phyloP scores from a whole-genome alignment of 2,797 vertebrate species.

The Anguilla obscura region DNA sequence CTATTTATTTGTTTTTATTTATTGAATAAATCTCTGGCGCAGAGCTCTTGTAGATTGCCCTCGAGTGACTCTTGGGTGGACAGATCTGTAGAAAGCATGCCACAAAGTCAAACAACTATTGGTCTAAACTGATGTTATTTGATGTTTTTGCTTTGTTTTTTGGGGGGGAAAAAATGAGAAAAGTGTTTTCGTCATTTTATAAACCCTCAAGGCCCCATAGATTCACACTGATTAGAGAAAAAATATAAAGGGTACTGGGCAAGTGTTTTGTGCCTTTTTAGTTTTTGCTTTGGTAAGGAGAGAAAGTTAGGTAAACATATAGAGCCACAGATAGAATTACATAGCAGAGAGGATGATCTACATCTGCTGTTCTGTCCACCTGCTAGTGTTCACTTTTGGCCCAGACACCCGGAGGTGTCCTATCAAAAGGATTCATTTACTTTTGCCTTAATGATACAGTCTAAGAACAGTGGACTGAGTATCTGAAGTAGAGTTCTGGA shows the following conservation, averaged over 20 bases:
- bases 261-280: neutral
- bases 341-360: neutral
- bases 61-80: neutral
- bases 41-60: neutral
- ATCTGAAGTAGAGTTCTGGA: neutral
- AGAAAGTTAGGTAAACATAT: neutral
- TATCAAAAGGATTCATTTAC: neutral
- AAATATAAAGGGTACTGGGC: neutral
- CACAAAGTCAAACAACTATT: neutral
- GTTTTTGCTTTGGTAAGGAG: neutral
- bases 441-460: neutral
- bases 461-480: neutral
- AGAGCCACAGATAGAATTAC: neutral
- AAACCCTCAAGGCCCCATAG: neutral
- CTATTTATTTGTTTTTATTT: conserved; percentile 40
- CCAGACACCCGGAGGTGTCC: neutral
- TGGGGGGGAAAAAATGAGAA: neutral
- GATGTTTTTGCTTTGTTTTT: too few species aligned
- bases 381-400: neutral
- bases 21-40: conserved; percentile 26
- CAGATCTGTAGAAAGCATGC: neutral
- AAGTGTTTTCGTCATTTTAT: neutral
- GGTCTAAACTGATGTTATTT: neutral
- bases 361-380: neutral
- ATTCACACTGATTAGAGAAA: neutral